Base-by-base conservation (phyloP, 2,113 vertebrate genomes). In the Elephantulus edwardii region DNA sequence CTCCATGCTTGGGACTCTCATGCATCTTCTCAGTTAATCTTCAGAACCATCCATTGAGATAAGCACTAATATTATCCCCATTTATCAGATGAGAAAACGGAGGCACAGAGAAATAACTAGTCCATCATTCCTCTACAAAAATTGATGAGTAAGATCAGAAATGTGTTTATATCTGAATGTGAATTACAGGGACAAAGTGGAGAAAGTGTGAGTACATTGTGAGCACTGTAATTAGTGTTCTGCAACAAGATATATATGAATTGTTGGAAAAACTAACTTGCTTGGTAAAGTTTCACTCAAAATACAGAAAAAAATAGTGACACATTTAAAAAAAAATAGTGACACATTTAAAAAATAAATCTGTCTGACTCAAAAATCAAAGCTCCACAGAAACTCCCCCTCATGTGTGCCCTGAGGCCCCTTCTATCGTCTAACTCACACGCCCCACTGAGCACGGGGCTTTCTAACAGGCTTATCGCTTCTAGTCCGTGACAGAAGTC, bases 341-440 rank as follows among this genome's bases (percentile, higher is more conserved):
- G n/a, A n/a, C n/a, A n/a, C n/a, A n/a, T n/a, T n/a, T n/a, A n/a
- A n/a, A n/a, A n/a, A n/a, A n/a, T n/a, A n/a, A n/a, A n/a, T n/a
- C n/a, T n/a, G n/a, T n/a, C n/a, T n/a, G n/a, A 70, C 40, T 62
- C 10, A 0, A 30, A 38, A 24, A 64, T 70, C 74, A 2, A 8
- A 17, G 54, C 19, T 50, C n/a, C 17, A 38, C 19, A 46, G 40
- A n/a, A n/a, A 60, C n/a, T 60, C 70, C 6, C 2, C 17, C 30
- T 40, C 10, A 0, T 8, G 28, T 9, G 24, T 30, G 11, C n/a
- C 42, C 1, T 0, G 0, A 6, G n/a, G 20, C n/a, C 11, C 74
- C 42, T 28, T 42, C 64, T 77, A 1, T 50, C 44, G 79, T 64
- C n/a, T 19, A 24, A 9, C 2, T 3, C 42, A 35, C 6, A 8